Base-by-base conservation (phyloP, 2,113 vertebrate species). In the Scytalopus superciliaris region DNA sequence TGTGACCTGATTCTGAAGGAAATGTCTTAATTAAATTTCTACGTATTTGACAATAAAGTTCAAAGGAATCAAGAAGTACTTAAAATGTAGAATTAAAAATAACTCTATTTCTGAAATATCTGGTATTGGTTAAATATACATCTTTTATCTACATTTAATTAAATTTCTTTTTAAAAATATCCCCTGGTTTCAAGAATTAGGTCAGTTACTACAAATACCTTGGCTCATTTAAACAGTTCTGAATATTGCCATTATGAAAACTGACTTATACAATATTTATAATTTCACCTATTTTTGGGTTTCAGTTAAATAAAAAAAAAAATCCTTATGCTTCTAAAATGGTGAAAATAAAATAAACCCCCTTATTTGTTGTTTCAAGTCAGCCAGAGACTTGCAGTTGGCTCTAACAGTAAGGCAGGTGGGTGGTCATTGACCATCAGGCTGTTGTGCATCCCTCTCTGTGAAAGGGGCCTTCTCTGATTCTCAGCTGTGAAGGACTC, bases 191-290 rank as follows among this genome's bases (percentile, higher is more conserved):
- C 39, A 84, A 63, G 52, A 89, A 93, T 84, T 92, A 89, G 60
- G 85, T 89, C 84, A 87, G 80, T 81, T 81, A 49, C 69, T 95
- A 55, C 77, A 77, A 95, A 84, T 84, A 87, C 73, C 30, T 74
- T 81, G 77, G 19, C 23, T 94, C 50, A 69, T 84, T 96, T 93
- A 84, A 70, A 63, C 10, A 62, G 25, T 50, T 89, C 55, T 81
- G 64, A 84, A 66, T 87, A 49, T 30, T 77, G 23, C 59, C 12
- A 23, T 89, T 87, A 84, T 23, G n/a, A 81, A 92, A 94, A 84
- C 40, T 74, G 33, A 53, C 49, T 52, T 77, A 47, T 12, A 53
- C 35, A 90, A 40, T 79, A 77, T 40, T 84, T 84, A 74, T 74
- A 67, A 81, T 81, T 62, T 62, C 12, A 57, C 25, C 4, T 77